Conservation (phyloP, 2,888 invertebrate genomes). For the Lasioglossum pauxillum region DNA sequence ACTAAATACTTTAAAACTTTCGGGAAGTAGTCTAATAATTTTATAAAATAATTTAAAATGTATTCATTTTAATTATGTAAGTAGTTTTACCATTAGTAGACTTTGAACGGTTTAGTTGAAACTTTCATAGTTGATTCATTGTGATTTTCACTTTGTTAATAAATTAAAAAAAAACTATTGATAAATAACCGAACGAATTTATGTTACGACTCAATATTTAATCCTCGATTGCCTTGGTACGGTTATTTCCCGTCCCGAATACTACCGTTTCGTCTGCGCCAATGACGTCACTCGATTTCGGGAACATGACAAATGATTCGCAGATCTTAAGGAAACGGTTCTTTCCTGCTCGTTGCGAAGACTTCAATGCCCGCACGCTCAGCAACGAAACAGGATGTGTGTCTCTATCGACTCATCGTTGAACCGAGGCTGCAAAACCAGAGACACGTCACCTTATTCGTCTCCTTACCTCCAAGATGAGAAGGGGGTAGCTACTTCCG, state of each 20-base stretch:
- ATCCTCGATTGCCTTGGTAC: too few species aligned
- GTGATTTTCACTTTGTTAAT: too few species aligned
- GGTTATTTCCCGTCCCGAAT: too few species aligned
- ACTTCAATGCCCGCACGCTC: slow-evolving; percentile 50
- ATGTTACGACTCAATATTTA: background rate
- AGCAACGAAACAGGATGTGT: slow-evolving; percentile 32
- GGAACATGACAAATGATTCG: slow-evolving; percentile 16
- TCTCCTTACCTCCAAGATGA: slow-evolving; percentile 6
- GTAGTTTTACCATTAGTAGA: too few species aligned
- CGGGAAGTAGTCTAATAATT: too few species aligned
- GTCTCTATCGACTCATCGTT: slow-evolving; percentile 49
- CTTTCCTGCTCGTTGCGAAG: slow-evolving; percentile 22
- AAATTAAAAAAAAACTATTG: too few species aligned
- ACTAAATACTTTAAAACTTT: too few species aligned
- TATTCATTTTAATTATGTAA: too few species aligned
- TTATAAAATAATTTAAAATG: too few species aligned
- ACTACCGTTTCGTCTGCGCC: background rate
- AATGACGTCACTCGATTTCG: background rate
- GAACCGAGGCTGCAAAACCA: slow-evolving; percentile 20
- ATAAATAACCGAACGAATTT: background rate
- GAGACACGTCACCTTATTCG: slow-evolving; percentile 65
- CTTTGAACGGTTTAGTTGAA: too few species aligned
- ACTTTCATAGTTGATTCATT: too few species aligned
- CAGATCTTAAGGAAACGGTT: slow-evolving; percentile 19
- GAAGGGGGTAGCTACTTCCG: slow-evolving; percentile 44